Percentiles rank a stretch among this genome's conserved stretches.
Evolutionary conservation across 30 jellyfish, hydroid and myxozoan genomes (phyloP).

Genomic region (Chironex yamaguchii): DNA sequence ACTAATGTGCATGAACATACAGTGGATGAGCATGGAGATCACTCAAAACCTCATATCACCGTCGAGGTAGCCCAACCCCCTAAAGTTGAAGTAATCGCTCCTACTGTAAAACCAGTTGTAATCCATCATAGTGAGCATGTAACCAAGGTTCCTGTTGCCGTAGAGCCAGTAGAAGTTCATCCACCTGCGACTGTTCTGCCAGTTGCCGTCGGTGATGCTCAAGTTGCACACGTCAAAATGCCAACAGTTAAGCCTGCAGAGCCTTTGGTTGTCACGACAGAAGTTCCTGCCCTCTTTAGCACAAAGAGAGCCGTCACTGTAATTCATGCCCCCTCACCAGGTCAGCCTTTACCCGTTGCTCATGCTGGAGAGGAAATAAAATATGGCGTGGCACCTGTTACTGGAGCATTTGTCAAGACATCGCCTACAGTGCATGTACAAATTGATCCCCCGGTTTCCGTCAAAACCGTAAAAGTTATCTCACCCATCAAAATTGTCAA

Average conservation of each 20-base stretch:
- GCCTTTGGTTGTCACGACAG: neutral
- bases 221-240: neutral
- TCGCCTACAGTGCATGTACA: neutral
- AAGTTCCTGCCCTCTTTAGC: neutral
- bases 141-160: conserved; percentile 8
- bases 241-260: neutral
- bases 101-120: neutral
- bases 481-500: conserved; percentile 37
- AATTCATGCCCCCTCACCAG: neutral
- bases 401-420: conserved; percentile 7
- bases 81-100: conserved; percentile 32
- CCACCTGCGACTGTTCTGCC: conserved; percentile 43
- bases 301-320: neutral
- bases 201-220: neutral
- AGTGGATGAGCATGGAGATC: conserved; percentile 10
- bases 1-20: conserved; percentile 24
- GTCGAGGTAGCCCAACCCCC: neutral
- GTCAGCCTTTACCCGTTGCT: conserved; percentile 4
- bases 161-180: conserved; percentile 24
- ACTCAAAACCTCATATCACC: neutral
- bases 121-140: no score
- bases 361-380: neutral
- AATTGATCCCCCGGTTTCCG: conserved; percentile 65
- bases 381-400: neutral
- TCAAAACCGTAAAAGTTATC: conserved; percentile 41